These are phyloP conservation scores for Andrena bucephala DNA, from an alignment of 2,888 invertebrate species.

Conservation along the genomic window DNA sequence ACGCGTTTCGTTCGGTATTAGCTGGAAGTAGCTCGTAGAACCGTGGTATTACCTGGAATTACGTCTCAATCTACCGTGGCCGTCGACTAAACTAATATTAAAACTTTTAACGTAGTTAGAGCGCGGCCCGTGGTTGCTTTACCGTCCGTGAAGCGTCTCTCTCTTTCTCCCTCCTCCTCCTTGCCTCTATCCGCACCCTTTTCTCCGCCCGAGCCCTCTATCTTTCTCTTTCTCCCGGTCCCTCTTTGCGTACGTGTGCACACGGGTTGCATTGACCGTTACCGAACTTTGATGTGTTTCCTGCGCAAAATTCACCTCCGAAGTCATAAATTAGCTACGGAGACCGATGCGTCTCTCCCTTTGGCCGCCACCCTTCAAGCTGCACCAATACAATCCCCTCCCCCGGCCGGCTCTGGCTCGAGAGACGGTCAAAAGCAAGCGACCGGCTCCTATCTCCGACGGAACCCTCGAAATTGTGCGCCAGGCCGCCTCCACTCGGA, in stretches of 20 bases:
- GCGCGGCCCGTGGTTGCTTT: slow-evolving; percentile 84
- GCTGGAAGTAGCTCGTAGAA: slow-evolving; percentile 83
- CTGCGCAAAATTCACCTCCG: slow-evolving; percentile 81
- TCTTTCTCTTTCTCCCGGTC: slow-evolving; percentile 42
- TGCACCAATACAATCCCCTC: slow-evolving; percentile 64
- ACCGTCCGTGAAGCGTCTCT: slow-evolving; percentile 82
- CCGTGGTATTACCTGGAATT: slow-evolving; percentile 85
- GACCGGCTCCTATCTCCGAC: slow-evolving; percentile 54
- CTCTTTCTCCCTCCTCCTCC: slow-evolving; percentile 65
- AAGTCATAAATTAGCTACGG: slow-evolving; percentile 83
- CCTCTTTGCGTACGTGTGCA: slow-evolving; percentile 60
- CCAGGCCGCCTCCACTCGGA: slow-evolving; percentile 31
- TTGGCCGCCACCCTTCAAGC: slow-evolving; percentile 68
- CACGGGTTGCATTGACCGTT: slow-evolving; percentile 82
- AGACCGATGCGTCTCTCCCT: slow-evolving; percentile 75
- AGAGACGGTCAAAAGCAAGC: slow-evolving; percentile 71
- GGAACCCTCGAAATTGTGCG: slow-evolving; percentile 56
- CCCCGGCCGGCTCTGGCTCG: slow-evolving; percentile 34
- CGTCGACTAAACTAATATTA: slow-evolving; percentile 85
- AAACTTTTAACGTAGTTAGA: slow-evolving; percentile 85
- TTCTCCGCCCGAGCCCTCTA: slow-evolving; percentile 37
- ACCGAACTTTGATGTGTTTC: slow-evolving; percentile 84
- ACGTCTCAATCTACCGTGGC: slow-evolving; percentile 85
- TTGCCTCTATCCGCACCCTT: slow-evolving; percentile 37
- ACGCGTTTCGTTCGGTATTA: slow-evolving; percentile 83